Base-by-base conservation (phyloP, 2,888 invertebrate species). In the Metacarcinus magister region DNA sequence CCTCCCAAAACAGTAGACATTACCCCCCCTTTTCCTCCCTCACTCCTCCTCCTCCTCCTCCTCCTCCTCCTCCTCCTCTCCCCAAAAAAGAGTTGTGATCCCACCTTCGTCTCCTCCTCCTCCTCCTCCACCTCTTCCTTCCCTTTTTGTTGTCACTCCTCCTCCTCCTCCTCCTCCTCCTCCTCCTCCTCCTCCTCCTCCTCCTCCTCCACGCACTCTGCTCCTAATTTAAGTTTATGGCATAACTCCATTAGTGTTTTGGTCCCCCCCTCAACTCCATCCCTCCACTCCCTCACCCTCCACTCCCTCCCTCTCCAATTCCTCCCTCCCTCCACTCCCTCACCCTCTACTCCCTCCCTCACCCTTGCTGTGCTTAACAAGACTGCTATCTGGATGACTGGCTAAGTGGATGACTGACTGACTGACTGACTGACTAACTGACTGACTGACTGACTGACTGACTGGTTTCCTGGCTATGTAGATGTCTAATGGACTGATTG, bases 201-300 rank as follows among this genome's bases (percentile, higher is more conserved):
- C 43, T 32, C 28, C 82, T 32, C 32, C 32, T 82, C 82, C 82
- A 67, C 95, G 44, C 95, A 89, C 94, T 90, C 91, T 95, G 48
- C 94, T 91, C 91, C 91, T 95, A 95, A 95, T 95, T 95, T 91
- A 60, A 44, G 75, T 95, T 95, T 95, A 95, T 95, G 67, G 95
- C 95, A 95, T 95, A 95, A 91, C 95, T 95, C 95, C 95, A 92
- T 95, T 95, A 95, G 95, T 39, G 95, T 90, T 75, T 90, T 54
- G 95, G 95, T 28, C 8, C 23, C 67, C 67, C 48, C 87, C n/a
- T n/a, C 19, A 44, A 43, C 67, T 39, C n/a, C n/a, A n/a, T n/a
- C 23, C 39, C 43, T 7, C 13, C 39, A 16, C n/a, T 48, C 94
- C 46, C 54, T 16, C 13, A 23, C 28, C 60, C 48, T 10, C 46